Percentiles rank a stretch among this genome's conserved stretches.
Evolutionary conservation across 1,140 invertebrate species (phyloP).

Genomic region (Macrocentrus cingulum): DNA sequence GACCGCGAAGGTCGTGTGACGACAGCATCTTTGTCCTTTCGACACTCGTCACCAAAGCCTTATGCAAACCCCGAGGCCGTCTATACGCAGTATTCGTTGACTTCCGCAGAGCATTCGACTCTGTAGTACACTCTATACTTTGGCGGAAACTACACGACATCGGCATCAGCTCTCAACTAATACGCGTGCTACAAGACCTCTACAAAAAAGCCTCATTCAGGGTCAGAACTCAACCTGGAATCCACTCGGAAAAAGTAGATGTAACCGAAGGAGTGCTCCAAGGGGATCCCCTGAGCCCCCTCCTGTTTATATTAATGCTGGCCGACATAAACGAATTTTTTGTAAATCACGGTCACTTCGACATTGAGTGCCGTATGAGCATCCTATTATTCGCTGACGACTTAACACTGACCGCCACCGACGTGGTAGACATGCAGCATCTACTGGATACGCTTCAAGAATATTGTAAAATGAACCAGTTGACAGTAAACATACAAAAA

Average conservation of each 20-base stretch:
- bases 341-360: background rate
- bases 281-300: background rate
- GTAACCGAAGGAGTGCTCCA: background rate
- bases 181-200: slow-evolving; percentile 2
- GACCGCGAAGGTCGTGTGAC: background rate
- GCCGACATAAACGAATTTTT: background rate
- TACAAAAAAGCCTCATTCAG: background rate
- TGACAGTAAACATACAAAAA: slow-evolving; percentile 2
- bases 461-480: slow-evolving; percentile 1
- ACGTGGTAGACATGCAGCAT: slow-evolving; percentile 2
- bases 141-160: slow-evolving; percentile 9
- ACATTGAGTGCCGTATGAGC: background rate
- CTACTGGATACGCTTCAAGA: background rate
- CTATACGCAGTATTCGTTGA: slow-evolving; percentile 22
- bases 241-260: background rate
- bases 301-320: background rate
- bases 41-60: background rate
- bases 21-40: slow-evolving; percentile 11
- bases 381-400: slow-evolving; percentile 9
- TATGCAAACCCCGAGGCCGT: slow-evolving; percentile 1
- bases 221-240: background rate
- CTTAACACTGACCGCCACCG: background rate
- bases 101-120: slow-evolving; percentile 21
- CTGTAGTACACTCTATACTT: slow-evolving; percentile 9
- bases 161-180: slow-evolving; percentile 9